Evolutionary conservation across 2,113 vertebrate genomes (phyloP), one percentile per base, ranked within the genome.

Genomic region (Gnathonemus longibarbis): DNA sequence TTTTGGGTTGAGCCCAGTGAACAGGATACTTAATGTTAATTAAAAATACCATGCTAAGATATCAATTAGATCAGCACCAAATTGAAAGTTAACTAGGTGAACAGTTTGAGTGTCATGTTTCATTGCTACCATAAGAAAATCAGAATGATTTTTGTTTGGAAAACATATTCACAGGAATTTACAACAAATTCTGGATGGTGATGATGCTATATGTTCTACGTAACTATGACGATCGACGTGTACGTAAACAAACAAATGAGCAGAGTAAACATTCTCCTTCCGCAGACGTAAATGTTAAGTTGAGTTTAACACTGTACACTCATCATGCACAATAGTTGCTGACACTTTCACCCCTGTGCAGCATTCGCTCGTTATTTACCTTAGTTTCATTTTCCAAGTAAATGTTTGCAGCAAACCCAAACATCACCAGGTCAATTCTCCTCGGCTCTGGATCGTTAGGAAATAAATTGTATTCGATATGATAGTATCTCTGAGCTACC

Each of bases 391-490:
- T 94, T 2, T 95, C 95, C 92, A 94, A 93, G 93, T 96, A 96
- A 10, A 97, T 88, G 90, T 96, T 97, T 90, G 94, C 96, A 24
- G 93, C 89, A 0, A 74, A 1, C 2, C 95, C 96, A 92, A 95
- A 96, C 45, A 96, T 2, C 11, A 96, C 89, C 2, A 98, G 7
- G 87, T 97, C 97, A 19, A 95, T 90, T 91, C 91, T 96, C 39
- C 92, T 94, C 1, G 95, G 94, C 53, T 95, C 88, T 0, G 53
- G 50, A 0, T 96, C 95, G 48, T 94, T 94, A 0, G 97, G 97
- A 27, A 97, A 93, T 62, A 97, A 91, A 88, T 94, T 94, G 89
- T 95, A 96, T 50, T 98, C 96, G 1, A 97, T 88, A 90, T 96
- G 96, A 90, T 96, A 97, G 93, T 91, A 96, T 46, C 89, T 90